Conservation (phyloP, 2,888 invertebrate genomes). For the Drosophila eohydei region DNA sequence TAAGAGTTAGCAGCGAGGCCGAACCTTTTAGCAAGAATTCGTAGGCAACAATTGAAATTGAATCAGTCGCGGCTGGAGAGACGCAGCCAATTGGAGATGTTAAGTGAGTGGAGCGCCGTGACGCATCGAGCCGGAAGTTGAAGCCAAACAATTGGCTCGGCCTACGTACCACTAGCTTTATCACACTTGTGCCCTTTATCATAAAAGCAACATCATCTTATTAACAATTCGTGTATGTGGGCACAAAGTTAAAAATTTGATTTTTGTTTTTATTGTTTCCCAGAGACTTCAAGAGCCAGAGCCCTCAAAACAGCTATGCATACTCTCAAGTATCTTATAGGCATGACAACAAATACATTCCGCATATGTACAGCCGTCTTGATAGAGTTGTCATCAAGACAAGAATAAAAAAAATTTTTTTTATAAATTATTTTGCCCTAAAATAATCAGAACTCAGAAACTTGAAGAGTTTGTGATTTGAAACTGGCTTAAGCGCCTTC, state of each 20-base stretch:
- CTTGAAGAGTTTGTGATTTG: neutral
- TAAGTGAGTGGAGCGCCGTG: conserved; percentile 16
- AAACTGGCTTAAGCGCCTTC: neutral
- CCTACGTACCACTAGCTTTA: conserved; percentile 16
- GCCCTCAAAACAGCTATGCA: neutral
- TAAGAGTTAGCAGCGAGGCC: conserved; percentile 51
- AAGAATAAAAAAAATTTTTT: neutral
- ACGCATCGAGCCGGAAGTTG: conserved; percentile 38
- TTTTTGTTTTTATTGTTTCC: neutral
- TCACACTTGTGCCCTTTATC: conserved; percentile 4
- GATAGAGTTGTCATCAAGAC: neutral
- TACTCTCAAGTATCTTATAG: neutral
- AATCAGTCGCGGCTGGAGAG: neutral
- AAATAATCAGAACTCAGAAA: neutral
- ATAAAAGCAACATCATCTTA: neutral
- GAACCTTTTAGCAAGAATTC: conserved; percentile 75
- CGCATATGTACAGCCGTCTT: neutral
- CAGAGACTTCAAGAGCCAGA: neutral
- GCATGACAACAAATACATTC: neutral
- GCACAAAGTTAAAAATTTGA: neutral
- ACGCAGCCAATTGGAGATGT: conserved; percentile 12
- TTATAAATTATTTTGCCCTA: neutral
- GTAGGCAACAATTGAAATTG: conserved; percentile 47
- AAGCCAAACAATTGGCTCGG: conserved; percentile 29
- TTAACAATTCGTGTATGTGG: conserved; percentile 2